These are phyloP conservation scores for Eulithis prunata DNA, from an alignment of 2,888 invertebrate species.

Conservation along the genomic window DNA sequence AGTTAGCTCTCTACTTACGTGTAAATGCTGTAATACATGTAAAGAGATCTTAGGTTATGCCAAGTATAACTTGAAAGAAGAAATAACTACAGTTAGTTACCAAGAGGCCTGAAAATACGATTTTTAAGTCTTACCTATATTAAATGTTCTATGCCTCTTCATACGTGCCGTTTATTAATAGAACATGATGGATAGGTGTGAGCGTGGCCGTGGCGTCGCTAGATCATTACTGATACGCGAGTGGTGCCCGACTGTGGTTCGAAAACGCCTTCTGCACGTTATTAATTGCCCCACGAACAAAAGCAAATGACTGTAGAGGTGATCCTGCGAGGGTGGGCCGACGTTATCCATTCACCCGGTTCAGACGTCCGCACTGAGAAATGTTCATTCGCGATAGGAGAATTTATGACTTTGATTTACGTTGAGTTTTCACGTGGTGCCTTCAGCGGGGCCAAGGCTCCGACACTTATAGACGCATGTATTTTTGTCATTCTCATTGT, in stretches of 20 bases:
- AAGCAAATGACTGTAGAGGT: slow-evolving; percentile 84
- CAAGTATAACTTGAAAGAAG: too few relatives aligned
- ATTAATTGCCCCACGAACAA: slow-evolving; percentile 83
- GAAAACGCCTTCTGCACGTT: slow-evolving; percentile 79
- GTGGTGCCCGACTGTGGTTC: slow-evolving; percentile 72
- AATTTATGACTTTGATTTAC: slow-evolving; percentile 84
- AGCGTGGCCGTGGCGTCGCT: slow-evolving; percentile 61
- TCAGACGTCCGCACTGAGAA: slow-evolving; percentile 82
- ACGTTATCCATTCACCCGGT: slow-evolving; percentile 81
- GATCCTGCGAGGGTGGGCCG: slow-evolving; percentile 80
- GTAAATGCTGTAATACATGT: too few relatives aligned
- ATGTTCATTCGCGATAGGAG: slow-evolving; percentile 83
- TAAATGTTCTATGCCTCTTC: slow-evolving; percentile 27
- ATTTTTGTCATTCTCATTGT: neutral
- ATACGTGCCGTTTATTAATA: slow-evolving; percentile 49
- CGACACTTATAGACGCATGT: neutral
- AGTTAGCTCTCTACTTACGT: too few relatives aligned
- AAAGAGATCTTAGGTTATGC: too few relatives aligned
- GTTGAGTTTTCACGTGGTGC: slow-evolving; percentile 77
- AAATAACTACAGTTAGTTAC: too few relatives aligned
- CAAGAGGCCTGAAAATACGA: too few relatives aligned
- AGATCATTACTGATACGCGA: slow-evolving; percentile 80
- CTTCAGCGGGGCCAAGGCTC: slow-evolving; percentile 58
- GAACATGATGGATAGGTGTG: slow-evolving; percentile 73
- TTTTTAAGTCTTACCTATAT: slow-evolving; percentile 8